Evolutionary conservation across 1,140 invertebrate species (phyloP), one percentile per base, ranked within the genome.

Genomic region (Drosophila truncata): DNA sequence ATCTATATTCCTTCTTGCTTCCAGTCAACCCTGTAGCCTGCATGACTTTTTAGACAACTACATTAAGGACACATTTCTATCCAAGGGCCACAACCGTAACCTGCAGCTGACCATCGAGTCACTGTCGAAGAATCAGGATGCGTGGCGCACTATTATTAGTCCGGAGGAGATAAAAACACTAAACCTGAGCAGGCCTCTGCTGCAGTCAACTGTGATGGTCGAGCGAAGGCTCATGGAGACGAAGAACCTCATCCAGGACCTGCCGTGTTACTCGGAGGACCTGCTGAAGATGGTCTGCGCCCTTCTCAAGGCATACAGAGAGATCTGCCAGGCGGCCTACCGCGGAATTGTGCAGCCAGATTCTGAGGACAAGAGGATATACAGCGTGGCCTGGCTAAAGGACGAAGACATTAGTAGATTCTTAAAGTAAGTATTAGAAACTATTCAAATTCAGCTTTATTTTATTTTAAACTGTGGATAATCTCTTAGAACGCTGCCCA

Each of bases 341-440:
- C 94, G 94, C 57, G 95, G 95, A 61, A 96, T 97, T 64, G 96
- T 97, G 2, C 96, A 97, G 85, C 95, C 96, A n/a, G 96, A 96
- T 73, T 94, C 95, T 0, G 96, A 97, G 82, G 96, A 97, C 80
- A 96, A 96, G 78, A 93, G 96, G 55, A 96, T 98, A 35, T 96
- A 98, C 65, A 98, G 97, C 85, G 97, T 97, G 8, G 95, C 96
- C 29, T 99, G 98, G 98, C 95, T 98, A 2, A 97, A 98, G 76
- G 98, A 99, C 93, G 97, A 98, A 77, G 98, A 99, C 92, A 99
- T 99, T 61, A 98, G 96, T 92, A 93, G 97, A 70, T 98, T 98
- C 93, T 95, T 97, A 69, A 97, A 97, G 95, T 96, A 94, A 87
- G 88, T 37, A 29, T 49, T 7, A 3, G 0, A 39, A 10, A 14